Evolutionary conservation across 1,140 invertebrate genomes (phyloP), one percentile per base, ranked within the genome.

Genomic region (Papilio dardanus): DNA sequence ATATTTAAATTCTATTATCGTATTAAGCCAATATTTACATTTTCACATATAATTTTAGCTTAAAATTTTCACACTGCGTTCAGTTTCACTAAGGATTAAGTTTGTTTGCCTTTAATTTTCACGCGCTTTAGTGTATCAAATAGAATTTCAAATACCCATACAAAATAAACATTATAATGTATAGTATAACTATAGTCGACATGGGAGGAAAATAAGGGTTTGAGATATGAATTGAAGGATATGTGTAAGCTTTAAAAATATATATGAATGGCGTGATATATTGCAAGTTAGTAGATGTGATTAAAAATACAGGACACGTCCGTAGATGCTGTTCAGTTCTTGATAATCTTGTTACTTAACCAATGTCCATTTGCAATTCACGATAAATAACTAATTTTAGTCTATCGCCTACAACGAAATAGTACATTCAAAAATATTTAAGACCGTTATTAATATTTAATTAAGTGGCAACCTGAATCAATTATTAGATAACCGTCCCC

Each of bases 21-120:
- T 28, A 12, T 62, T 62, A 62, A 62, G 24, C 54, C 54, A 62
- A 62, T 14, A 62, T 62, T 62, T 62, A 62, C 54, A 62, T 62
- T 62, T 62, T 62, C 54, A 62, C 54, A 62, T 24, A 30, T 30
- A 62, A 62, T 62, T 62, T 28, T 62, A 21, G 24, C 50, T 62
- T 62, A 5, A 28, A 62, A 62, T 62, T 62, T 62, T 28, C 54
- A 24, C 10, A 62, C 21, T 28, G 54, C 21, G 24, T 62, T 62
- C 54, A 62, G 24, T 28, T 62, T 3, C 4, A 30, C 21, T 62
- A 28, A 62, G 54, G 54, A 62, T 62, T 62, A 28, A 4, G 12
- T 62, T 62, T 28, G 24, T 28, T 62, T 62, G 24, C 24, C 10
- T 62, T 62, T 62, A 30, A 62, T 62, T 14, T 62, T 28, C 12